These are phyloP conservation scores for Barbus barbus DNA, from an alignment of 2,113 vertebrate species.

Conservation along the genomic window DNA sequence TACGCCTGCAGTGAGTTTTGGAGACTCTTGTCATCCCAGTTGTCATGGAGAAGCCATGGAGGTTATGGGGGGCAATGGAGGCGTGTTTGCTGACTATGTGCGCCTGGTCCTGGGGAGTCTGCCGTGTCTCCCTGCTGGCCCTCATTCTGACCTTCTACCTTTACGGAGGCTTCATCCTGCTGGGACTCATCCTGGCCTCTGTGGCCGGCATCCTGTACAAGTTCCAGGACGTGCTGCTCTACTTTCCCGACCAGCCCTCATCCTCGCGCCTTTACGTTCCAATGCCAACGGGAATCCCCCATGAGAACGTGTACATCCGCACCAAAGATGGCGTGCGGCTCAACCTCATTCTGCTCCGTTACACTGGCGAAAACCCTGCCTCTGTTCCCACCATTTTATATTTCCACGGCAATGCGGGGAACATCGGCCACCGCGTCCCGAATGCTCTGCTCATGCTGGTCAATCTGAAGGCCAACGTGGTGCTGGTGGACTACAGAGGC, in stretches of 20 bases:
- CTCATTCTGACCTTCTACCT: slow-evolving; percentile 98
- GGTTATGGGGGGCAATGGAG: slow-evolving; percentile 88
- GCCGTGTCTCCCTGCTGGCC: slow-evolving; percentile 92
- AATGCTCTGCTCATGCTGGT: slow-evolving; percentile 97
- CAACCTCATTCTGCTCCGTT: slow-evolving; percentile 92
- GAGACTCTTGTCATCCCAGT: slow-evolving; percentile 46
- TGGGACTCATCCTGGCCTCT: slow-evolving; percentile 88
- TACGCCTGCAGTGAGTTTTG: slow-evolving; percentile 36
- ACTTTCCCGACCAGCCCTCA: slow-evolving; percentile 98
- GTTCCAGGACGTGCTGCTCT: slow-evolving; percentile 96
- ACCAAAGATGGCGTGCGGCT: slow-evolving; percentile 96
- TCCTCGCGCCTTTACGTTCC: slow-evolving; percentile 97
- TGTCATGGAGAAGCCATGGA: slow-evolving; percentile 96
- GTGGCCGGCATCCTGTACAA: slow-evolving; percentile 95
- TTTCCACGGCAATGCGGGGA: slow-evolving; percentile 97
- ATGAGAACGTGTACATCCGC: slow-evolving; percentile 93
- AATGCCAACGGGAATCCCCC: slow-evolving; percentile 94
- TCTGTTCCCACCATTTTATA: slow-evolving; percentile 92
- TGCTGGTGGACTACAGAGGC: slow-evolving; percentile 95
- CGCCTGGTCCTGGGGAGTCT: slow-evolving; percentile 95
- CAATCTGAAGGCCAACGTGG: slow-evolving; percentile 94
- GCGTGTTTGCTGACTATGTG: slow-evolving; percentile 85
- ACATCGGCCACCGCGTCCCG: slow-evolving; percentile 94
- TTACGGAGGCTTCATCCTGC: slow-evolving; percentile 88
- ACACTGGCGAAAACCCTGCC: slow-evolving; percentile 85